Evolutionary conservation across 2,113 vertebrate genomes (phyloP).

Genomic region (Chamaetylas fuelleborni): DNA sequence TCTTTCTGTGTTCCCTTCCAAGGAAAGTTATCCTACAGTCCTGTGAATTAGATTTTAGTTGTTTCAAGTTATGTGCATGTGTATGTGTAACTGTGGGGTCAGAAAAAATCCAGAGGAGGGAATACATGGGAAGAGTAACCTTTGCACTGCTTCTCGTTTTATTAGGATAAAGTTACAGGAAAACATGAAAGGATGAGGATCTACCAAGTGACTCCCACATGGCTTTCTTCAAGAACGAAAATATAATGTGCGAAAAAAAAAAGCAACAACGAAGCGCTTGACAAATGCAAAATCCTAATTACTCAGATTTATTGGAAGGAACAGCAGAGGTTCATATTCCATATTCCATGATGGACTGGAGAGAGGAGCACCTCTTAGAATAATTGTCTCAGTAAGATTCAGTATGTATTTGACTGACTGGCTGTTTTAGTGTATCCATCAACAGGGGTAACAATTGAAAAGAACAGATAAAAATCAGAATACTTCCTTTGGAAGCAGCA

Average conservation of each 20-base stretch:
- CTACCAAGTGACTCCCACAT: not conserved
- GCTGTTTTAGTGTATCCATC: not conserved
- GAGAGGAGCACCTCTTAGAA: not conserved
- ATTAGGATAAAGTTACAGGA: not conserved
- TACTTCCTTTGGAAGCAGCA: not conserved
- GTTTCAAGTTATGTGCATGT: not conserved
- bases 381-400: not conserved
- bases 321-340: not conserved
- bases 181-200: not conserved
- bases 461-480: not conserved
- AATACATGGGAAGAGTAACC: not conserved
- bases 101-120: not conserved
- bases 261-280: not conserved
- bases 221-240: not conserved
- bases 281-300: not conserved
- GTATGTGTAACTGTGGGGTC: not conserved
- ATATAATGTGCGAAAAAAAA: not conserved
- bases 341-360: not conserved
- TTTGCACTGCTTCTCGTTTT: not conserved
- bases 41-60: not conserved
- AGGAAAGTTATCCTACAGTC: not conserved
- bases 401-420: not conserved
- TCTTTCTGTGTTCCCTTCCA: not conserved
- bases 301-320: not conserved
- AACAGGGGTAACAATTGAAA: not conserved